Base-by-base conservation (phyloP, 2,113 vertebrate genomes). In the Dicerorhinus sumatrensis region DNA sequence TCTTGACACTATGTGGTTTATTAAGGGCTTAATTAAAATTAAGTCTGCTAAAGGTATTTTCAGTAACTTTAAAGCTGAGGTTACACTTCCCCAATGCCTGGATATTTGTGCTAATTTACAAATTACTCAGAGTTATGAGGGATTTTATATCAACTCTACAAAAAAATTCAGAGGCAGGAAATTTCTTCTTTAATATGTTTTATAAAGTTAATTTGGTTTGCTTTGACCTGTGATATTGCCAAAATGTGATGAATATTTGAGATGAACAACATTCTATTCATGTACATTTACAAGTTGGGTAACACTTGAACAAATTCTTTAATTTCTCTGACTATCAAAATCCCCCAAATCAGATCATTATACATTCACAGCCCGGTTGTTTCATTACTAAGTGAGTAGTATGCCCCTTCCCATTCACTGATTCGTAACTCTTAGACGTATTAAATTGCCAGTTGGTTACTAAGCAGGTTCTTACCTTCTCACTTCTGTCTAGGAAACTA, bases 161-260 rank as follows among this genome's bases (percentile, higher is more conserved):
- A 86, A 31, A 27, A 89, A 51, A 72, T 82, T 82, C 39, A 67
- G 31, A 69, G 27, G 20, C 5, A 93, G 69, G 72, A 39, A 31
- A 42, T 23, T 89, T 76, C 62, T 93, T 31, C n/a, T 67, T 75
- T 85, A 36, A 17, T 81, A 36, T 84, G 25, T 65, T 87, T 92
- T 58, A 11, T 36, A 73, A 90, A 33, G 23, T 51, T 73, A 83
- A 67, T 87, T 85, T 83, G 36, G 11, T 72, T 89, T 67, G 13
- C 20, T 94, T 75, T 75, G 62, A 60, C 8, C 6, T 80, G 20
- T 8, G 4, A 16, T 91, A 56, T 46, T 2, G 12, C 39, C 42
- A 90, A 46, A 90, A 81, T 60, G n/a, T 79, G 62, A 82, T 86
- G 17, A 85, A 62, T 60, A 75, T 58, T 96, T 93, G 42, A 79